A percentile compares a stretch with the other conserved stretches of the same genome.
Evolutionary conservation across 2,888 invertebrate species (phyloP).

Genomic region (Halictus ligatus): DNA sequence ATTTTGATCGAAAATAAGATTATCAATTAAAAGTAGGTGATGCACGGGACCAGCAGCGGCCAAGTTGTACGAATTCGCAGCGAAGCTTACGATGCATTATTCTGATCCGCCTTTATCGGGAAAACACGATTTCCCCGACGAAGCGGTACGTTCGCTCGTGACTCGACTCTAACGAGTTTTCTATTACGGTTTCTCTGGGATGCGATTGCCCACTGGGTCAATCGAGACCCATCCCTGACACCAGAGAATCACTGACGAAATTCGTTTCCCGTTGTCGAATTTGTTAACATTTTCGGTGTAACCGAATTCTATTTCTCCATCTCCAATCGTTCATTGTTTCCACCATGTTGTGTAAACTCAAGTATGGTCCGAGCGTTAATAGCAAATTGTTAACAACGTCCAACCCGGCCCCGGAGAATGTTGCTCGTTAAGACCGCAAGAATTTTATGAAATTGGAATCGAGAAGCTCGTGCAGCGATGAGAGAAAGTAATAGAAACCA

Average conservation of each 20-base stretch:
- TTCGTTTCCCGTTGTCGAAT: no score
- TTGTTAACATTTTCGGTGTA: background rate
- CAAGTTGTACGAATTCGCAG: conserved; percentile 7
- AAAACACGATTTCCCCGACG: conserved; percentile 8
- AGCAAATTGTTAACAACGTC: background rate
- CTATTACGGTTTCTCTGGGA: background rate
- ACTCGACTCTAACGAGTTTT: conserved; percentile 15
- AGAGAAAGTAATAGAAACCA: background rate
- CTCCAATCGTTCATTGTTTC: background rate
- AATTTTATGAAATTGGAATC: background rate
- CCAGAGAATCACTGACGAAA: background rate
- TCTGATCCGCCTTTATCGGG: background rate
- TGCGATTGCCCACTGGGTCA: background rate
- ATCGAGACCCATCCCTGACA: background rate
- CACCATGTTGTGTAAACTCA: no score
- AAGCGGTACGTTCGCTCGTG: background rate
- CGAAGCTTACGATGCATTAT: conserved; percentile 4
- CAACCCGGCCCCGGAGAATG: background rate
- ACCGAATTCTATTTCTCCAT: background rate
- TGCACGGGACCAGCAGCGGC: background rate
- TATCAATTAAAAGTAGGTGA: background rate
- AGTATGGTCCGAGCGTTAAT: background rate
- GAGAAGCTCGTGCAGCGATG: no score
- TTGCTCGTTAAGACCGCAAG: background rate
- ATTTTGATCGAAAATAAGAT: conserved; percentile 39